A percentile compares a stretch with the other conserved stretches of the same genome.
phyloP scores from a whole-genome alignment of 1,140 invertebrate genomes.

The Zaprionus ghesquierei region DNA sequence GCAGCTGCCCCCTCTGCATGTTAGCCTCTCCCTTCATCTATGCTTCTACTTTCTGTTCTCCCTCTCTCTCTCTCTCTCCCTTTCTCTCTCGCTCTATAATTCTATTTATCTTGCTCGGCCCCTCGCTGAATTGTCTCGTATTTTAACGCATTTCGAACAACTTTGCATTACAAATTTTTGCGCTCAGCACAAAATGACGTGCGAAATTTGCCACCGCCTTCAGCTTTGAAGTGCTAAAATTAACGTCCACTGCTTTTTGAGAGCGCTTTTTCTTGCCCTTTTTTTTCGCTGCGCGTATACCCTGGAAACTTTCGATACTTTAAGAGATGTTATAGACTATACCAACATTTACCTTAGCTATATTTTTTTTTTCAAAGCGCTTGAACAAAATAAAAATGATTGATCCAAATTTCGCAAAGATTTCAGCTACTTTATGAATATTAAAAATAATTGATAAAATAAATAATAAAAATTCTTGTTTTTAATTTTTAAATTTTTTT shows the following conservation, averaged over 20 bases:
- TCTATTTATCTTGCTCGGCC: constrained; percentile 27
- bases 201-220: constrained; percentile 49
- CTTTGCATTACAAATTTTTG: constrained; percentile 74
- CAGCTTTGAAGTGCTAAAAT: constrained; percentile 65
- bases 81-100: background rate
- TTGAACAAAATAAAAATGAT: too few species aligned
- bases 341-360: too few species aligned
- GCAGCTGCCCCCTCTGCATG: background rate
- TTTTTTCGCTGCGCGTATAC: background rate
- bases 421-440: too few species aligned
- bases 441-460: too few species aligned
- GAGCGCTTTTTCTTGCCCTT: constrained; percentile 9
- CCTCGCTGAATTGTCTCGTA: constrained; percentile 24
- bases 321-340: background rate
- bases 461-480: too few species aligned
- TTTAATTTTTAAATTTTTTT: too few species aligned
- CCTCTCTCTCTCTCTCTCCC: background rate
- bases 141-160: constrained; percentile 67
- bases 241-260: constrained; percentile 53
- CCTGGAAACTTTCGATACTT: background rate
- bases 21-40: background rate
- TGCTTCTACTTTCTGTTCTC: too few species aligned
- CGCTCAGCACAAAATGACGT: constrained; percentile 54
- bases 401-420: too few species aligned
- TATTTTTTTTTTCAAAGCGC: too few species aligned